Evolutionary conservation across 2,888 invertebrate species (phyloP).

Genomic region (Acleris laterana): DNA sequence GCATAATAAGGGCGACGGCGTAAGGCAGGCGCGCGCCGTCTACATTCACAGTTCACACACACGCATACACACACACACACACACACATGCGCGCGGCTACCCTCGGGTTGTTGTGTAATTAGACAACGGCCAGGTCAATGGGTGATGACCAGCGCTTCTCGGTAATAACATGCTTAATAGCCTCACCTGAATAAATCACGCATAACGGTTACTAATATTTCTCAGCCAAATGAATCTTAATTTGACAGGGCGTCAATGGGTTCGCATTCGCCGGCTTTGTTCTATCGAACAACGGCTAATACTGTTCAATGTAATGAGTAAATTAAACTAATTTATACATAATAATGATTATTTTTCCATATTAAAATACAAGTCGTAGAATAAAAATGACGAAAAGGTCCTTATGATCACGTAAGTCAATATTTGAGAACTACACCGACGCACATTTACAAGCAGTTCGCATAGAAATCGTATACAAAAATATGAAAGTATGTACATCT

Average conservation of each 20-base stretch:
- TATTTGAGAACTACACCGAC: constrained; percentile 4
- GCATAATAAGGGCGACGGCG: constrained; percentile 39
- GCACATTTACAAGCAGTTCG: constrained; percentile 13
- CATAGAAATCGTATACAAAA: constrained; percentile 27
- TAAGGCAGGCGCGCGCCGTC: constrained; percentile 36
- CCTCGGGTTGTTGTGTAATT: constrained; percentile 58
- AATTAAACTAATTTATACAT: constrained; percentile 46
- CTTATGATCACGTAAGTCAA: constrained; percentile 11
- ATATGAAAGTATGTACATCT: constrained; percentile 33
- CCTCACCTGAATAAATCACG: constrained; percentile 69
- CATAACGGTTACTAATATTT: constrained; percentile 58
- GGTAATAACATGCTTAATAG: constrained; percentile 60
- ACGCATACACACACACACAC: too few relatives aligned
- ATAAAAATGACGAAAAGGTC: constrained; percentile 59
- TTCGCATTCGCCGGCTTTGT: constrained; percentile 69
- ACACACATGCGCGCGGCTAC: too few relatives aligned
- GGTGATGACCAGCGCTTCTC: constrained; percentile 62
- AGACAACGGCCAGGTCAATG: constrained; percentile 67
- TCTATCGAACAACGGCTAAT: constrained; percentile 41
- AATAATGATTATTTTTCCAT: constrained; percentile 68
- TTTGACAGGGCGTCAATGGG: constrained; percentile 64
- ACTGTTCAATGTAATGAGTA: constrained; percentile 12
- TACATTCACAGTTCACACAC: too few relatives aligned
- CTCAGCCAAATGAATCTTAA: constrained; percentile 68
- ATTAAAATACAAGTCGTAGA: constrained; percentile 66